Base-by-base conservation (phyloP, 1,140 invertebrate species). In the Saxidomus purpurata region DNA sequence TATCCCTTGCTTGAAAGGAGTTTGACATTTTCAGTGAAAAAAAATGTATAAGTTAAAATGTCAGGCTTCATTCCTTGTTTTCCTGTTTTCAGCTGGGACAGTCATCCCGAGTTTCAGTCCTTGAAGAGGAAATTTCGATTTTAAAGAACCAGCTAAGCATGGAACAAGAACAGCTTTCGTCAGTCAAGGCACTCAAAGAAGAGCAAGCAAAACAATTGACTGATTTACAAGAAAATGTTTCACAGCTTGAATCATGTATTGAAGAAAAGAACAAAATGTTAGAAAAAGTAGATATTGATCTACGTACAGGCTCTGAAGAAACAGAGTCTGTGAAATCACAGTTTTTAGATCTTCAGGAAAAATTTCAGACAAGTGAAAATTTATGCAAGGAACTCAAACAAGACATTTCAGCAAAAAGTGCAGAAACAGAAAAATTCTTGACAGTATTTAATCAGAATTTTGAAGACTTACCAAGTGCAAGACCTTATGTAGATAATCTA, bases 51-150 rank as follows among this genome's bases (percentile, higher is more conserved):
- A 77, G 34, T 49, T 77, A 31, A 77, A 77, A 77, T 77, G 74
- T 77, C 74, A 77, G 74, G 74, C 74, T 77, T 77, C 76, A 77
- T 52, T 47, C 47, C 49, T 52, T 79, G 19, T 79, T 79, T 79
- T 79, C 43, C 28, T 79, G 76, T 79, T 79, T 79, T 79, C 76
- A 79, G 76, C 76, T 79, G n/a, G 40, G 55, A 28, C 49, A 55
- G 31, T 79, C 47, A 52, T 47, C 76, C 47, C 34, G 31, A 55
- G 8, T 79, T 6, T 36, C 80, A 40, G 22, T 59, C 25, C 36
- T 82, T 61, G 55, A 82, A 67, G 61, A 67, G 28, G 55, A 82
- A 59, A 40, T 63, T 43, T 31, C 55, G 19, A 55, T 9, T 52
- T 22, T 82, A 19, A 40, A 34, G 36, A 47, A 38, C 19, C n/a